These are phyloP conservation scores for Diplodus puntazzo DNA, from an alignment of 2,797 vertebrate species.

Conservation along the genomic window DNA sequence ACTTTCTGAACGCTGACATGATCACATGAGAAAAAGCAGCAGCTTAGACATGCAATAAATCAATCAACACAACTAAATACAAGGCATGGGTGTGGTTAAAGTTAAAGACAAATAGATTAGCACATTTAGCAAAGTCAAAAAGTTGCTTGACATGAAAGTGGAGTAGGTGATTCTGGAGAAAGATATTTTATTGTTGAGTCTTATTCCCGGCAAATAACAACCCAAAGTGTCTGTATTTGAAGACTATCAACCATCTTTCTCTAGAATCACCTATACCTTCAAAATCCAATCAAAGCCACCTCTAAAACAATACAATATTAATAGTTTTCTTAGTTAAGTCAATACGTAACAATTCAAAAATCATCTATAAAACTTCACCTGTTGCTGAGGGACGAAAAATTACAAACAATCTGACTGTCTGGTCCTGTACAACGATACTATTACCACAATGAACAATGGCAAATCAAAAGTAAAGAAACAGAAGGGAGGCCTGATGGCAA, in stretches of 20 bases:
- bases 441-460: neutral
- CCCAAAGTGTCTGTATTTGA: too few relatives aligned
- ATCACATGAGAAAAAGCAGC: neutral
- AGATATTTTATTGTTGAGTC: too few relatives aligned
- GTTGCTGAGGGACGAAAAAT: neutral
- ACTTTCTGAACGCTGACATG: neutral
- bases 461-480: slow-evolving; percentile 1
- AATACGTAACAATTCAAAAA: neutral
- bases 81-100: neutral
- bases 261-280: too few relatives aligned
- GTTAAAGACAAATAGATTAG: neutral
- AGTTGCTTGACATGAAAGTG: neutral
- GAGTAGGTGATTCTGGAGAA: too few relatives aligned
- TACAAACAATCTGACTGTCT: too few relatives aligned
- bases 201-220: too few relatives aligned
- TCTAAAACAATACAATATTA: neutral
- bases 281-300: neutral
- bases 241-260: too few relatives aligned
- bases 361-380: slow-evolving; percentile 1
- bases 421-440: too few relatives aligned
- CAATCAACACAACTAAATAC: neutral
- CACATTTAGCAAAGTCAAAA: neutral
- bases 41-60: neutral
- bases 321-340: slow-evolving; percentile 4
- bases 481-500: neutral